phyloP scores from a whole-genome alignment of 2,888 invertebrate species.

The Sarcophaga caerulescens region DNA sequence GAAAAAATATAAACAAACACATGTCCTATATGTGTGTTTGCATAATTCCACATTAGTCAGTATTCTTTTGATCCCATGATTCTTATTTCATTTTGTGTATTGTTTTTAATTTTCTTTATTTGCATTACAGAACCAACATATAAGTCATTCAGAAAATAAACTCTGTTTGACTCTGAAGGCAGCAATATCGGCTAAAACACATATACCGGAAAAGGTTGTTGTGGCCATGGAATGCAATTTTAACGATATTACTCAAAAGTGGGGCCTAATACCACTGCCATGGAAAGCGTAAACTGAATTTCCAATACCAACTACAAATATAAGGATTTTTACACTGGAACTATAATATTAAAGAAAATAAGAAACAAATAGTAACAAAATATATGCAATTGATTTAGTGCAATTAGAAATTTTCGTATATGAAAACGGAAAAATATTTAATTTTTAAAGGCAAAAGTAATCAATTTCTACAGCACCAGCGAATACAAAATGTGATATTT shows the following conservation, averaged over 20 bases:
- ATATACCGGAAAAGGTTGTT: slow-evolving; percentile 75
- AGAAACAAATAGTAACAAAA: slow-evolving; percentile 12
- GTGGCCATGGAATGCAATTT: slow-evolving; percentile 75
- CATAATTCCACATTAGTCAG: too few species aligned
- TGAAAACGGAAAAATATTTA: slow-evolving; percentile 8
- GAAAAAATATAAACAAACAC: too few species aligned
- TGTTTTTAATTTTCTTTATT: slow-evolving; percentile 1
- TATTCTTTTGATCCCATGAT: too few species aligned
- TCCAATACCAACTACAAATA: slow-evolving; percentile 7
- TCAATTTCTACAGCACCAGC: slow-evolving; percentile 66
- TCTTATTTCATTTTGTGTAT: neutral
- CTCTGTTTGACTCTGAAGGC: slow-evolving; percentile 78
- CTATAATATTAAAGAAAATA: neutral
- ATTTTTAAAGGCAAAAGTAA: slow-evolving; percentile 24
- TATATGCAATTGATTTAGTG: slow-evolving; percentile 60
- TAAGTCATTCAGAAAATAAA: slow-evolving; percentile 76
- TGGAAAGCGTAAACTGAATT: slow-evolving; percentile 75
- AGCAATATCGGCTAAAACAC: slow-evolving; percentile 71
- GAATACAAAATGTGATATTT: slow-evolving; percentile 70
- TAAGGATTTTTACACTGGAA: slow-evolving; percentile 16
- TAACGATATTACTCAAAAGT: slow-evolving; percentile 78
- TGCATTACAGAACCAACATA: slow-evolving; percentile 77
- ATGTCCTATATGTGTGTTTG: too few species aligned
- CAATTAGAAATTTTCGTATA: slow-evolving; percentile 41
- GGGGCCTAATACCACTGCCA: slow-evolving; percentile 79